These are phyloP conservation scores for Ochropacha duplaris DNA, from an alignment of 2,888 invertebrate genomes.

Conservation along the genomic window DNA sequence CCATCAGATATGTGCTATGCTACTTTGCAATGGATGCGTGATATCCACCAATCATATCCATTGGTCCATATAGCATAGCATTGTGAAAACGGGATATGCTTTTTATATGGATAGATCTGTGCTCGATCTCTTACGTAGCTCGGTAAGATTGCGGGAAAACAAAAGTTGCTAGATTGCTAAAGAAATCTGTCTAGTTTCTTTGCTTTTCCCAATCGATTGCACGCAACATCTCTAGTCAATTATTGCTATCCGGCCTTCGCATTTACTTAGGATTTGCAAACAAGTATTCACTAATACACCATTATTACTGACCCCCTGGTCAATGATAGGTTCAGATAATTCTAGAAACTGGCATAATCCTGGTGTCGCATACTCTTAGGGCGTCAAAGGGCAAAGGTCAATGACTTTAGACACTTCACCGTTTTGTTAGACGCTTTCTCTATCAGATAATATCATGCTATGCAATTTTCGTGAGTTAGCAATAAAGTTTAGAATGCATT, in stretches of 20 bases:
- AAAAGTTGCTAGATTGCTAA: no score
- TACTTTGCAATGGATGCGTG: no score
- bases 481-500: background rate
- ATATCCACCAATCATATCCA: no score
- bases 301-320: slow-evolving; percentile 51
- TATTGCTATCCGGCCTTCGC: background rate
- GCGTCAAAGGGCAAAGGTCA: slow-evolving; percentile 6
- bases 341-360: slow-evolving; percentile 11
- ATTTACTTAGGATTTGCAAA: slow-evolving; percentile 28
- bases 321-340: slow-evolving; percentile 52
- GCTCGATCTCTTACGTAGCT: no score
- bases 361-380: slow-evolving; percentile 8
- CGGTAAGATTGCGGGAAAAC: no score
- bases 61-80: no score
- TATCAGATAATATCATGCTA: background rate
- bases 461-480: background rate
- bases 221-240: background rate
- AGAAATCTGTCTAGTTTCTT: no score
- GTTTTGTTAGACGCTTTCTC: background rate
- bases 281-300: slow-evolving; percentile 49
- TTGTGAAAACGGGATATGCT: no score
- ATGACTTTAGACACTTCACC: slow-evolving; percentile 16
- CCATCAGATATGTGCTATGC: no score
- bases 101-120: no score
- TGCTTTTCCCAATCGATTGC: background rate